These are phyloP conservation scores for Rhombomys opimus DNA, from an alignment of 2,113 vertebrate species.

Conservation along the genomic window DNA sequence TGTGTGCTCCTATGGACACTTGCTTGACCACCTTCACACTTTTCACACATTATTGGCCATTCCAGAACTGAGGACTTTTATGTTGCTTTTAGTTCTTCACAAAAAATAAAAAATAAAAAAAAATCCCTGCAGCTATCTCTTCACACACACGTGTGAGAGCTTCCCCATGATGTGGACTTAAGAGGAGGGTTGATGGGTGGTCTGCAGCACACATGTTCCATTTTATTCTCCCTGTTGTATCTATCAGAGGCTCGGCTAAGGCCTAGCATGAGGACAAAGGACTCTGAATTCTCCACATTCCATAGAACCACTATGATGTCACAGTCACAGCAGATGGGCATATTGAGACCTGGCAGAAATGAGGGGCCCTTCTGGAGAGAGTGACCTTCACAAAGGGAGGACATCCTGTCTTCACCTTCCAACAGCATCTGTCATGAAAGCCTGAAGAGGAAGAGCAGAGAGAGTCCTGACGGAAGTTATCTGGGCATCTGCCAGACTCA, in stretches of 20 bases:
- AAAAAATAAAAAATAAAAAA: no score
- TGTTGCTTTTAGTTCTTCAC: background rate
- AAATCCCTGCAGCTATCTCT: background rate
- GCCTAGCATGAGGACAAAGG: slow-evolving; percentile 54
- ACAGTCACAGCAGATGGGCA: background rate
- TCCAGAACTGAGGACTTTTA: background rate
- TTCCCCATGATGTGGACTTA: background rate
- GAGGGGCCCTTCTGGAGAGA: background rate
- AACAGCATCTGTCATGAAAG: background rate
- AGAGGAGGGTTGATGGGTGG: slow-evolving; percentile 50
- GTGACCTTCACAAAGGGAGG: background rate
- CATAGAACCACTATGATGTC: slow-evolving; percentile 27
- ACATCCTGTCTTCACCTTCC: background rate
- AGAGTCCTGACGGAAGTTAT: background rate
- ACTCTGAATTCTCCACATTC: background rate
- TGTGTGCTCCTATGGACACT: no score
- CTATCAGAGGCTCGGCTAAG: slow-evolving; percentile 63
- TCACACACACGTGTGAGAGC: background rate
- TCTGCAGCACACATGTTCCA: slow-evolving; percentile 60
- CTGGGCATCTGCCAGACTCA: background rate
- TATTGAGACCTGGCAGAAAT: background rate
- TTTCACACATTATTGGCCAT: background rate
- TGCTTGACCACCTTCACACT: background rate
- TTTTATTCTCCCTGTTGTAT: slow-evolving; percentile 58
- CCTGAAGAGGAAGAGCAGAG: background rate